These are phyloP conservation scores for Alca torda DNA, from an alignment of 2,797 vertebrate genomes.

Conservation along the genomic window DNA sequence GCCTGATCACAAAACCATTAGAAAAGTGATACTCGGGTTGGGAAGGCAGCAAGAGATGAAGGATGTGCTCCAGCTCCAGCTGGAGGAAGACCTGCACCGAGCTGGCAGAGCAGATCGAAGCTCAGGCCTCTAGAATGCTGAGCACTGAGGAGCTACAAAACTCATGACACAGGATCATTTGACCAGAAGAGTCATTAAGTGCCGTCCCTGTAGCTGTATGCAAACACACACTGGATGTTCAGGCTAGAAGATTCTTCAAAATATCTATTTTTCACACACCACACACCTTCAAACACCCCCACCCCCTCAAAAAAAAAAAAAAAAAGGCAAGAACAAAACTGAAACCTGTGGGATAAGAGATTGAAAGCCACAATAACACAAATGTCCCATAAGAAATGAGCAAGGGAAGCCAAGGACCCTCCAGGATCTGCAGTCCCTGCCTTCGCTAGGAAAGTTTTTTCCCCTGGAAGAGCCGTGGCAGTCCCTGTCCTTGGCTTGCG, in stretches of 20 bases:
- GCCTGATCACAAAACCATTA: background rate
- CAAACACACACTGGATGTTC: background rate
- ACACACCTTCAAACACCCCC: background rate
- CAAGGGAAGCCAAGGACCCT: background rate
- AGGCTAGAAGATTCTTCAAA: background rate
- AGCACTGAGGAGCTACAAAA: background rate
- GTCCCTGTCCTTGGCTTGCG: slow-evolving; percentile 9
- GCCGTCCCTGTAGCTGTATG: background rate
- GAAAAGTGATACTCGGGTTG: background rate
- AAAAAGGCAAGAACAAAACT: background rate
- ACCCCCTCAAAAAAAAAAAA: background rate
- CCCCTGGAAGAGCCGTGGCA: background rate
- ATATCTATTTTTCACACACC: background rate
- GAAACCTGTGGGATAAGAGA: background rate
- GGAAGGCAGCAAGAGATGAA: background rate
- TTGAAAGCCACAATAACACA: background rate
- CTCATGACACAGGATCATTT: background rate
- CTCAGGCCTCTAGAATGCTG: background rate
- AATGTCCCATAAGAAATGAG: background rate
- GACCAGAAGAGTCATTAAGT: background rate
- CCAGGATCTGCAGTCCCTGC: background rate
- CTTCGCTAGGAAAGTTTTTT: background rate
- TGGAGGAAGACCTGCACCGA: background rate
- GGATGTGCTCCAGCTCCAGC: background rate
- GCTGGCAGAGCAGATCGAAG: background rate